A percentile compares a stretch with the other conserved stretches of the same genome.
Evolutionary conservation across 2,113 vertebrate species (phyloP).

Genomic region (Apeltes quadracus): DNA sequence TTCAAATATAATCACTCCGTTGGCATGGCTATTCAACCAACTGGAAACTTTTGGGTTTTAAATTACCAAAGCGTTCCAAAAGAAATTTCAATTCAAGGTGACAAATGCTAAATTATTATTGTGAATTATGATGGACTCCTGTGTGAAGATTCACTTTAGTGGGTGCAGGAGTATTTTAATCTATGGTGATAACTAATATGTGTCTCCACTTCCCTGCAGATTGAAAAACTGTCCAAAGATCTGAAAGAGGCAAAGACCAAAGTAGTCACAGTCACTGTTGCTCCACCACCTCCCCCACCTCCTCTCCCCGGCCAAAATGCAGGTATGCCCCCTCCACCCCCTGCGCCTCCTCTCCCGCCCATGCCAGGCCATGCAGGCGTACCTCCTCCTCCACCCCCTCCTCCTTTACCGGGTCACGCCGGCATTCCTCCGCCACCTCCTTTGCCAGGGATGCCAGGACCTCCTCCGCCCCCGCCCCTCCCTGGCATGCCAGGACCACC

Average conservation of each 20-base stretch:
- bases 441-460: conserved; percentile 25
- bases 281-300: conserved; percentile 68
- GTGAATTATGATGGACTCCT: background rate
- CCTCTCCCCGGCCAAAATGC: conserved; percentile 54
- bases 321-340: conserved; percentile 36
- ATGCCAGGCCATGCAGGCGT: conserved; percentile 31
- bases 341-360: conserved; percentile 55
- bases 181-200: background rate
- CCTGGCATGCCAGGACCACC: conserved; percentile 51
- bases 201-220: conserved; percentile 64
- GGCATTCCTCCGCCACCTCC: conserved; percentile 62
- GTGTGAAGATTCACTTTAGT: background rate
- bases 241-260: conserved; percentile 84
- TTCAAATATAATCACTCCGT: conserved; percentile 51
- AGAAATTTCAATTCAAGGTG: conserved; percentile 13
- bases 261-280: conserved; percentile 74
- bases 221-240: conserved; percentile 83
- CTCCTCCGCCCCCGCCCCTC: conserved; percentile 41
- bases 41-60: conserved; percentile 21
- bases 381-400: conserved; percentile 37
- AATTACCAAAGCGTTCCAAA: conserved; percentile 21
- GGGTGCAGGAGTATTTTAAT: background rate
- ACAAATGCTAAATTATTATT: conserved; percentile 1
- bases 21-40: conserved; percentile 22
- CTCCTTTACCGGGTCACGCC: conserved; percentile 58